phyloP scores from a whole-genome alignment of 2,797 vertebrate species.

The Betta splendens region DNA sequence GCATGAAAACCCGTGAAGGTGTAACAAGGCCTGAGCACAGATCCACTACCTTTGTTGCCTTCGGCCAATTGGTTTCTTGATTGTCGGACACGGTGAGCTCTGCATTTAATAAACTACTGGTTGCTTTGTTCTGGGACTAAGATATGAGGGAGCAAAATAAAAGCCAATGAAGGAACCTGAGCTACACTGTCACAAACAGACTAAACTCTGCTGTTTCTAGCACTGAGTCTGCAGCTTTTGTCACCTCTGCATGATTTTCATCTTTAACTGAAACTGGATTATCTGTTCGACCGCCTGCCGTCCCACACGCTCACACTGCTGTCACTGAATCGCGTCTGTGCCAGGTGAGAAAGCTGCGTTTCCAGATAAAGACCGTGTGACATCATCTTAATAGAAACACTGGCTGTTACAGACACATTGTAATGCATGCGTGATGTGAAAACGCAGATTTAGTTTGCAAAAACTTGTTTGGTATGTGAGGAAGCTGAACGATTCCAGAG shows the following conservation, averaged over 20 bases:
- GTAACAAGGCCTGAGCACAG: background rate
- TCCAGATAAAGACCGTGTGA: background rate
- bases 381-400: no score
- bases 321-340: background rate
- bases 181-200: no score
- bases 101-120: constrained; percentile 4
- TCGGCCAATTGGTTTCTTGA: background rate
- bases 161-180: background rate
- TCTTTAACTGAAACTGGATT: no score
- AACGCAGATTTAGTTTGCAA: no score
- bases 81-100: constrained; percentile 3
- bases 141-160: background rate
- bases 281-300: no score
- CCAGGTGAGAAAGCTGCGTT: background rate
- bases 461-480: no score
- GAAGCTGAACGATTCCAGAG: no score
- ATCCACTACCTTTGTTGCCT: background rate
- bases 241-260: no score
- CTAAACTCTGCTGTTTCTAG: no score
- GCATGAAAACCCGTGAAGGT: constrained; percentile 8
- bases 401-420: background rate
- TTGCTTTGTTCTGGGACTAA: constrained; percentile 6
- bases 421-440: background rate
- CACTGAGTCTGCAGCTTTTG: no score
- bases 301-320: background rate